Percentiles rank a stretch among this genome's conserved stretches.
These are phyloP conservation scores for Ganaspis sp. DNA, from an alignment of 1,140 invertebrate genomes.

Conservation along the genomic window DNA sequence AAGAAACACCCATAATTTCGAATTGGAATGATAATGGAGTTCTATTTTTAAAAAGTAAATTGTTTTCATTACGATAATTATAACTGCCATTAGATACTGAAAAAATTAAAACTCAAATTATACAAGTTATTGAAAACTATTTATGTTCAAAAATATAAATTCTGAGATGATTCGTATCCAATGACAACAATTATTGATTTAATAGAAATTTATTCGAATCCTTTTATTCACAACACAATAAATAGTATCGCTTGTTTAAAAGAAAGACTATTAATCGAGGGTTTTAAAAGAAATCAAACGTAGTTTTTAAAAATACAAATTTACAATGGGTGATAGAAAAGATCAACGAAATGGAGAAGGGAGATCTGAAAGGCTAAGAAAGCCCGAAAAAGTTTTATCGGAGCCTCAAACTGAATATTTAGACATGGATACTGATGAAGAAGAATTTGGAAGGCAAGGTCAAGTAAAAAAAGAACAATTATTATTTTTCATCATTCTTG, in stretches of 20 bases:
- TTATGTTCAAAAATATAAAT: no score
- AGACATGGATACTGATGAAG: constrained; percentile 73
- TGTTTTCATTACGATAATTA: no score
- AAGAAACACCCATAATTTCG: no score
- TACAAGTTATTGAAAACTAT: no score
- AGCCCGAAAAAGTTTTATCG: constrained; percentile 56
- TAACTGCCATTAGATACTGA: no score
- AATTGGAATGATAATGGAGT: no score
- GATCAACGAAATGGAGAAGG: constrained; percentile 11
- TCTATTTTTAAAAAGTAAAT: no score
- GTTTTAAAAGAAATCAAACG: background rate
- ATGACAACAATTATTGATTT: background rate
- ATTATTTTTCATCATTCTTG: no score
- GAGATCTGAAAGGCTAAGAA: constrained; percentile 47
- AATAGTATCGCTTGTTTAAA: no score
- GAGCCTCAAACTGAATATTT: constrained; percentile 68
- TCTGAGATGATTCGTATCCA: background rate
- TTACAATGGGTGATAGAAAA: background rate
- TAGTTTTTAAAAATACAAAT: background rate
- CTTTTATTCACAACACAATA: no score
- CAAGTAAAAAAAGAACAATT: background rate
- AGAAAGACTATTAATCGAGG: background rate
- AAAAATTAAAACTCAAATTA: no score
- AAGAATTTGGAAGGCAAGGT: constrained; percentile 71
- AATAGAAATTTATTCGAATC: background rate